Evolutionary conservation across 1,140 invertebrate genomes (phyloP), one percentile per base, ranked within the genome.

Genomic region (Drosophila sproati): DNA sequence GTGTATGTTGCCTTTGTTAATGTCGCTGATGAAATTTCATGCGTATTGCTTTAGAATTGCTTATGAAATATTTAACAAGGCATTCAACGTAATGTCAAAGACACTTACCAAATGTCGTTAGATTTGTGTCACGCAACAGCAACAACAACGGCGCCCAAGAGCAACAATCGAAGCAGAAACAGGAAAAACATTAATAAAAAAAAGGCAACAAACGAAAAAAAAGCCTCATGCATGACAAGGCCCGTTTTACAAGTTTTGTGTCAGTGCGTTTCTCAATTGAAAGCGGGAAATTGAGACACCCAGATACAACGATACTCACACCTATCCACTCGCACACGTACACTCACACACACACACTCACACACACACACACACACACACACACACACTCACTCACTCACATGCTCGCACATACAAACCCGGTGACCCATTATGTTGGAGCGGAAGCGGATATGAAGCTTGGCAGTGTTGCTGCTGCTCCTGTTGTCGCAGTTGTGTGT

Each of bases 361-460:
- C 61, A 67, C 45, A 55, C 41, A 57, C 37, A 35, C 64, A 52
- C 56, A 60, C 62, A 66, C 28, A 60, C 37, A n/a, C 34, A 66
- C 48, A 56, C 50, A 56, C 43, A 35, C 8, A 29, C 37, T 29
- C 20, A 50, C 10, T 5, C 64, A 64, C 51, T 37, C 34, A 55
- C 43, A 62, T 50, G 32, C 41, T 32, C 56, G 62, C 45, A 55
- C 41, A 62, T 32, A 35, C 64, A 67, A 61, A 73, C 57, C 72
- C 66, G 64, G 83, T 87, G 76, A 64, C 76, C 79, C 80, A 86
- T 86, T 86, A 80, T 89, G 68, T 69, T 75, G 61, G 34, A 87
- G 68, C 83, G 83, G 83, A 87, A 87, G 74, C 83, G 83, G 83
- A 87, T 87, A 87, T 87, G 83, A 87, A 87, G 83, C 80, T 57